Conservation (phyloP, 2,888 invertebrate genomes). For the Epiblema foenella region DNA sequence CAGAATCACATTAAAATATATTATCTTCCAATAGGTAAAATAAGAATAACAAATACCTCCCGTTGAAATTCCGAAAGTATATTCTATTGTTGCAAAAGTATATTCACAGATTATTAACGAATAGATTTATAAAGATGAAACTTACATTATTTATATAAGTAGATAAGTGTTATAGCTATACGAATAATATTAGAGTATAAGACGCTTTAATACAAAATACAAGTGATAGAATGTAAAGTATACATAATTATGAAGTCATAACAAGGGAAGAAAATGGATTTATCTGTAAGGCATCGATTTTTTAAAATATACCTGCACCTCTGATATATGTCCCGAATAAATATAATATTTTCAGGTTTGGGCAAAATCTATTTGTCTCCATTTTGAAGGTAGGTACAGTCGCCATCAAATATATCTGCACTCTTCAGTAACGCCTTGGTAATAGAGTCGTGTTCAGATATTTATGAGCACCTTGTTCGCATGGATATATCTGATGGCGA, state of each 20-base stretch:
- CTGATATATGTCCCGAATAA: too few relatives aligned
- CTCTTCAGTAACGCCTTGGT: too few relatives aligned
- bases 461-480: too few relatives aligned
- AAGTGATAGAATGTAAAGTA: slow-evolving; percentile 71
- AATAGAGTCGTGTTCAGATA: too few relatives aligned
- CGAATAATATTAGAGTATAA: slow-evolving; percentile 68
- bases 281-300: slow-evolving; percentile 9
- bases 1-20: slow-evolving; percentile 43
- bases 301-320: neutral
- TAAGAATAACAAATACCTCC: slow-evolving; percentile 69
- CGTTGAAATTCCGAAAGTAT: slow-evolving; percentile 78
- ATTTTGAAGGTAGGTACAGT: neutral
- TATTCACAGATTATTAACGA: slow-evolving; percentile 69
- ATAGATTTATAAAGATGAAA: slow-evolving; percentile 43
- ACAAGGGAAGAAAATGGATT: slow-evolving; percentile 42
- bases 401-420: too few relatives aligned
- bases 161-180: slow-evolving; percentile 64
- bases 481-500: too few relatives aligned
- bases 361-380: neutral
- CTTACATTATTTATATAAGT: slow-evolving; percentile 50
- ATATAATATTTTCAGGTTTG: too few relatives aligned
- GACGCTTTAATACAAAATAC: slow-evolving; percentile 80
- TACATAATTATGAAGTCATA: slow-evolving; percentile 53
- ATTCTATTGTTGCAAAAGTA: slow-evolving; percentile 71
- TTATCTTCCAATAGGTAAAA: slow-evolving; percentile 71